Evolutionary conservation across 2,888 invertebrate species (phyloP), one percentile per base, ranked within the genome.

Genomic region (Cheilosia scutellata): DNA sequence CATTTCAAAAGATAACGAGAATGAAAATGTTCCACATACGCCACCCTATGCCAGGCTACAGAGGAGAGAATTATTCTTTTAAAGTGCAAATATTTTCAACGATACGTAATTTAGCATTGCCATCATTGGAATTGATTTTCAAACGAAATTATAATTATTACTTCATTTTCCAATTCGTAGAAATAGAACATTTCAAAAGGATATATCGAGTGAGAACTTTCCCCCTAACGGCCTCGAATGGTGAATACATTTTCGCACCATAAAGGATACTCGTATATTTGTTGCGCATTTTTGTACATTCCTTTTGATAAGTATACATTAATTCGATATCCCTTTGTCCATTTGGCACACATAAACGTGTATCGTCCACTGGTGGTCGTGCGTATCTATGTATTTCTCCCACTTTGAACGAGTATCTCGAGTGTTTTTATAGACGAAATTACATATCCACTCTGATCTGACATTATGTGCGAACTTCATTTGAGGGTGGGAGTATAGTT

Each of bases 61-160:
- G 16, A 44, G 6, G 13, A 0, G 44, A 44, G 20, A 20, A 20
- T 20, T 20, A 44, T 44, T 16, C 44, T 44, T 44, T 44, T 5
- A 16, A 20, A 44, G 44, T 44, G 13, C 44, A 44, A 44, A 16
- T 44, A 44, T 44, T 44, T 16, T 44, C 44, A n/a, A n/a, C 11
- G 4, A 2, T 44, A 16, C n/a, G 13, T 42, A 13, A 44, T 44
- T 44, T 13, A 42, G 13, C 42, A 42, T 5, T 33, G 9, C 29
- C 16, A 33, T 33, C 29, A 6, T 55, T 5, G 7, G 5, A 29
- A 13, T 13, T 55, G 13, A 55, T 29, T 47, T 55, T 55, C 55
- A 55, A 55, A 55, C 13, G n/a, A 29, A 55, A 16, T 55, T 55
- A 55, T 55, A 31, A 6, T 31, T 55, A 55, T 37, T n/a, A 57